Evolutionary conservation across 2,888 invertebrate species (phyloP), one percentile per base, ranked within the genome.

Genomic region (Melinaea menophilus): DNA sequence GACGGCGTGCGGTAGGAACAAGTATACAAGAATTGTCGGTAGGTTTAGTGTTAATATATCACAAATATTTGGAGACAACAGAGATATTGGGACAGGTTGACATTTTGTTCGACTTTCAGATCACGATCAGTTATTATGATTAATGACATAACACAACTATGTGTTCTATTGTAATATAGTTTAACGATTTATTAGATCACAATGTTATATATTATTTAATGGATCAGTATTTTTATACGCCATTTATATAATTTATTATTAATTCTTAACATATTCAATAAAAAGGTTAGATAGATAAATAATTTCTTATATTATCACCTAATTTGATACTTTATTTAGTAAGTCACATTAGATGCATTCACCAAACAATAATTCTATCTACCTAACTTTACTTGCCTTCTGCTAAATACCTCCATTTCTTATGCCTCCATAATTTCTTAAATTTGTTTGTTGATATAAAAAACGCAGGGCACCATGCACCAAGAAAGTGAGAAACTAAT

Each of bases 381-480:
- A 48, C 7, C 4, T 5, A 5, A 33, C 56, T 61, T 59, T 60
- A 59, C 65, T 68, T 62, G 54, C 62, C 69, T 71, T 71, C 68
- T 68, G 69, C 66, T 68, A 60, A 54, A 68, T 71, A 68, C 61
- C 48, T 59, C 51, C 61, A 57, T 71, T 71, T 67, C 71, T 61
- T 64, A 71, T 68, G 56, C 22, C 48, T 35, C 41, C 55, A 63
- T 63, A 62, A 63, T 68, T 68, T 65, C 58, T 59, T 57, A 45
- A 61, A 64, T 60, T 57, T 57, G 62, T 63, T 61, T 65, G 55
- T 63, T 59, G 61, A 59, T 63, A 63, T 51, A 59, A 22, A 22
- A 22, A 22, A 22, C 1, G 22, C 22, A 22, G 22, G 22, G 22
- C 61, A 51, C 60, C 62, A 62, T 64, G 58, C 59, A 31, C 55